Evolutionary conservation across 2,113 vertebrate genomes (phyloP), one percentile per base, ranked within the genome.

Genomic region (Myocastor coypus): DNA sequence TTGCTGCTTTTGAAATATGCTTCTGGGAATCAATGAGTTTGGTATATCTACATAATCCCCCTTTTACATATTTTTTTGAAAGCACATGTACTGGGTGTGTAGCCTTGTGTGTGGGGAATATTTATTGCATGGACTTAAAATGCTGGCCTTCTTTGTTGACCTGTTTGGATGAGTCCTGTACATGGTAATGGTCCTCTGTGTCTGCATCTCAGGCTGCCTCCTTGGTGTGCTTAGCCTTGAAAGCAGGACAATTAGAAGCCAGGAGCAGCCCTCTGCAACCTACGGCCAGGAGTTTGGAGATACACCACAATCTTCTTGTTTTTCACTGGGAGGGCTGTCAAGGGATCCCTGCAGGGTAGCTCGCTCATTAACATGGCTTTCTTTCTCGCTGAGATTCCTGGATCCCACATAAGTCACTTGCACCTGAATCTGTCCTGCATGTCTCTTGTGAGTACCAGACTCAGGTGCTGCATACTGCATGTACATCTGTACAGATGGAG

Each of bases 1-100:
- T 86, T 71, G 50, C 28, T 7, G n/a, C 50, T 24, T 92, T 94
- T 94, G 46, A 86, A 84, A 88, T n/a, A 30, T 28, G 46, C 26
- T 26, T 81, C 63, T 85, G 83, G 12, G 52, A 46, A 50, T 86
- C 52, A 46, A 3, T 64, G 28, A 6, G 13, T n/a, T 42, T 11
- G n/a, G 19, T 20, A 32, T 55, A 40, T n/a, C 19, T 66, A 46
- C 17, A 30, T 20, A 32, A 1, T 7, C 3, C 6, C 26, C 14
- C 50, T 80, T 82, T 42, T 42, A n/a, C 13, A 14, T 78, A 68
- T 71, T 59, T 55, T 52, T 95, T 50, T 57, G 71, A 82, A 80
- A 19, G 64, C 34, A 34, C 17, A 1, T 1, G 55, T 34, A 7
- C 3, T 63, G 50, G 34, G 57, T 10, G 0, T 46, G 1, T 19